Percentiles rank a stretch among this genome's conserved stretches.
Conservation (phyloP, 2,888 invertebrate species). For the Monochamus alternatus region DNA sequence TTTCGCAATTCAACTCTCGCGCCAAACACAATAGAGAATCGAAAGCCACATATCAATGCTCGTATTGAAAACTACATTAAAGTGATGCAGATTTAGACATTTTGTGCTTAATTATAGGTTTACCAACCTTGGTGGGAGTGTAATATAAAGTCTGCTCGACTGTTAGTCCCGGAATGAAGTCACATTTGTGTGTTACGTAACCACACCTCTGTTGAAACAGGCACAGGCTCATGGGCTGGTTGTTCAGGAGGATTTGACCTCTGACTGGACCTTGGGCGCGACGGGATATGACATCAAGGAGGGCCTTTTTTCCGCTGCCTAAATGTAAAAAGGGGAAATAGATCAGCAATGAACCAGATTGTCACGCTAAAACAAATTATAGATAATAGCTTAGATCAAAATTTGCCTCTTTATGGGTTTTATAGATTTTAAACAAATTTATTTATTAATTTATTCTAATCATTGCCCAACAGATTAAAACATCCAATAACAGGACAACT, state of each 20-base stretch:
- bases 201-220: constrained; percentile 91
- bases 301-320: constrained; percentile 96
- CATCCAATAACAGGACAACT: no score
- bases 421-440: no score
- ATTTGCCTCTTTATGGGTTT: no score
- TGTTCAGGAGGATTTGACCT: constrained; percentile 92
- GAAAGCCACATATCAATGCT: no score
- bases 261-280: constrained; percentile 75
- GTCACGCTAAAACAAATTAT: no score
- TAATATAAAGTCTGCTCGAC: constrained; percentile 90
- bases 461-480: no score
- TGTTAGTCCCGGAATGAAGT: constrained; percentile 88
- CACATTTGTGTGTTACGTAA: constrained; percentile 90
- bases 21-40: no score
- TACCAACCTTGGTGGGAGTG: constrained; percentile 80
- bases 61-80: neutral
- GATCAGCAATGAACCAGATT: no score
- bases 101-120: neutral
- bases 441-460: no score
- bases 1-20: no score
- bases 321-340: constrained; percentile 44
- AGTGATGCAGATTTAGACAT: neutral
- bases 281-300: constrained; percentile 92
- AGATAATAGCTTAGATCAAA: no score
- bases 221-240: constrained; percentile 85